Evolutionary conservation across 2,113 vertebrate genomes (phyloP).

Genomic region (Thamnophis sirtalis): DNA sequence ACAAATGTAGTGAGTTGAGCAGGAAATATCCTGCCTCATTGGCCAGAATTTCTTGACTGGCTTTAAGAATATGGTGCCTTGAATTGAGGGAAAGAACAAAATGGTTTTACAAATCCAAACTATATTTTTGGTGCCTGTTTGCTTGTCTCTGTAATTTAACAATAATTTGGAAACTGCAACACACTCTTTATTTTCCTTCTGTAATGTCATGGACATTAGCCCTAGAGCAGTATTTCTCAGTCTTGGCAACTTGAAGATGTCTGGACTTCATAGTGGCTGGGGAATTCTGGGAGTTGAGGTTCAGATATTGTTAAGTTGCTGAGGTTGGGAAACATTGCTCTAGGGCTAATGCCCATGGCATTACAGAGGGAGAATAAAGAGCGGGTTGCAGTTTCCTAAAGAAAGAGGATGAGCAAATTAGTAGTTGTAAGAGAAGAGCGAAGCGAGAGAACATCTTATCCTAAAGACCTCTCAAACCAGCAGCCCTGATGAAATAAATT

Average conservation of each 20-base stretch:
- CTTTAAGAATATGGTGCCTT: neutral
- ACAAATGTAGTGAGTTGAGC: neutral
- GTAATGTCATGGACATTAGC: neutral
- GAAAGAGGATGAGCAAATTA: neutral
- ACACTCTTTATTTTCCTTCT: neutral
- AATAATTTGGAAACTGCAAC: neutral
- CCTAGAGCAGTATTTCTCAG: neutral
- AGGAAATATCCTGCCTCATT: neutral
- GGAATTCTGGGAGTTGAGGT: neutral
- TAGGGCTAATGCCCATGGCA: neutral
- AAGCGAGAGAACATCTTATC: neutral
- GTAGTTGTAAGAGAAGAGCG: neutral
- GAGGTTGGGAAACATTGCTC: neutral
- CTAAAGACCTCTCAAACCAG: neutral
- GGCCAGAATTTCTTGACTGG: neutral
- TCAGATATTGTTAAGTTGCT: neutral
- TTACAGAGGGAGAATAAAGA: neutral
- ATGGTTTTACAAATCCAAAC: neutral
- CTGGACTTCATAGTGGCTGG: neutral
- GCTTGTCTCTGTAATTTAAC: neutral
- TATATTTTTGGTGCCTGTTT: neutral
- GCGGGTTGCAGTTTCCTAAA: neutral
- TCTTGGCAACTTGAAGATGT: neutral
- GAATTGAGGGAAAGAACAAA: neutral
- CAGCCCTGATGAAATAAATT: neutral